Evolutionary conservation across 2,797 vertebrate species (phyloP).

Genomic region (Knipowitschia caucasica): DNA sequence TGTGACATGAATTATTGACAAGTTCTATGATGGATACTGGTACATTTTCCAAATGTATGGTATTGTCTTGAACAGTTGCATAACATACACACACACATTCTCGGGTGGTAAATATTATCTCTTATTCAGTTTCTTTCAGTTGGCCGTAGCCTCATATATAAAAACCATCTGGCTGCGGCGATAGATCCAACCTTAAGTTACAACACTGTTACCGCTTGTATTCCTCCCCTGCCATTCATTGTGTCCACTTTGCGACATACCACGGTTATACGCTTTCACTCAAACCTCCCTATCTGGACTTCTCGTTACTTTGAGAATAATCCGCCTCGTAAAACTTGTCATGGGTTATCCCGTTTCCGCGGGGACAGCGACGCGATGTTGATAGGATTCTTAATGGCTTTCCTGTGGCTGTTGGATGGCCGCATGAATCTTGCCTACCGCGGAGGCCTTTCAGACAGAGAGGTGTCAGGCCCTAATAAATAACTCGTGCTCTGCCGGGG

Average conservation of each 20-base stretch:
- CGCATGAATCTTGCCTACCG: slow-evolving; percentile 61
- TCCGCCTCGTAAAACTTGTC: slow-evolving; percentile 39
- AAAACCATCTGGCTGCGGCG: background rate
- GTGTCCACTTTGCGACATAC: slow-evolving; percentile 9
- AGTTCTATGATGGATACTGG: background rate
- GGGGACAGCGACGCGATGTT: slow-evolving; percentile 49
- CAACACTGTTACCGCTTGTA: background rate
- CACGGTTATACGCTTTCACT: slow-evolving; percentile 21
- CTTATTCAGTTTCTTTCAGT: background rate
- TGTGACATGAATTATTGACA: slow-evolving; percentile 16
- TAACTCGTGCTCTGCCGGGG: slow-evolving; percentile 46
- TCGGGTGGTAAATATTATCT: background rate
- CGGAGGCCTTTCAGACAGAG: slow-evolving; percentile 50
- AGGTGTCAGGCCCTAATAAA: slow-evolving; percentile 71
- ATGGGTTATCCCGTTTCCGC: slow-evolving; percentile 38
- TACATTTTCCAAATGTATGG: too few relatives aligned
- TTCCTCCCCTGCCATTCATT: background rate
- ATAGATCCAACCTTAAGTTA: background rate
- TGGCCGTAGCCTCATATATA: background rate
- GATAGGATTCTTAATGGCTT: slow-evolving; percentile 66
- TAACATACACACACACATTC: background rate
- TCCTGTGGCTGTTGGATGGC: slow-evolving; percentile 55
- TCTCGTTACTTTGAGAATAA: slow-evolving; percentile 34
- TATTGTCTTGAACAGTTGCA: background rate
- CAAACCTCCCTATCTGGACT: slow-evolving; percentile 36